Base-by-base conservation (phyloP, 2,888 invertebrate species). In the Acanthococcus lagerstroemiae region DNA sequence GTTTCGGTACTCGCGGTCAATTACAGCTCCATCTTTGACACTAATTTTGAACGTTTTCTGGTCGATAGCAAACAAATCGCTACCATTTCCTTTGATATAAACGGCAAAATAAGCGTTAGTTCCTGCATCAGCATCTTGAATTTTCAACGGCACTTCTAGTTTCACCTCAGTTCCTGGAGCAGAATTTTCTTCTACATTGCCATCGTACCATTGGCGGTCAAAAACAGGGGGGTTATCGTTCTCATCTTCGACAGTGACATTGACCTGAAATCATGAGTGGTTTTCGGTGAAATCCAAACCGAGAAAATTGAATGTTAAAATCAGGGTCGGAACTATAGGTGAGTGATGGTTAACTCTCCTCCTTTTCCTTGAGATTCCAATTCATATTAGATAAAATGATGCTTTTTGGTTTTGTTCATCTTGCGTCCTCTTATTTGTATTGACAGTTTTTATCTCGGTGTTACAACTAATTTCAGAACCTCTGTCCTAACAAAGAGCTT, bases 211-310 rank as follows among this genome's bases (percentile, higher is more conserved):
- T 1, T 81, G 74, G 12, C 82, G 77, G 70, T 86, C 84, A 74
- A 95, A 94, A 67, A 83, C 76, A 0, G 95, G 94, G 3, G 90
- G 82, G 73, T 91, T 91, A 73, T 92, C 92, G 73, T 93, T 92
- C 68, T 88, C 88, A 73, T 93, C 92, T 68, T 88, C 87, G 0
- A 92, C 89, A 65, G 84, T 79, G 27, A 92, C 81, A 12, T 84
- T 85, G 1, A 89, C 78, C 77, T 78, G 46, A 21, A 58, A 67
- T 86, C 80, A 88, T 89, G 73, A 88, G 89, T 66, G 88, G 85
- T 2, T 86, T 87, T 56, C 85, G 85, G 6, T 30, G 37, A 15
- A 9, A 6, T 9, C 37, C 6, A 30, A 30, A 15, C 7, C 37
- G 15, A 15, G 37, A 9, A 30, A 9, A 30, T 15, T 30, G 37